phyloP scores from a whole-genome alignment of 2,797 vertebrate genomes.

The Gallinago stenura region DNA sequence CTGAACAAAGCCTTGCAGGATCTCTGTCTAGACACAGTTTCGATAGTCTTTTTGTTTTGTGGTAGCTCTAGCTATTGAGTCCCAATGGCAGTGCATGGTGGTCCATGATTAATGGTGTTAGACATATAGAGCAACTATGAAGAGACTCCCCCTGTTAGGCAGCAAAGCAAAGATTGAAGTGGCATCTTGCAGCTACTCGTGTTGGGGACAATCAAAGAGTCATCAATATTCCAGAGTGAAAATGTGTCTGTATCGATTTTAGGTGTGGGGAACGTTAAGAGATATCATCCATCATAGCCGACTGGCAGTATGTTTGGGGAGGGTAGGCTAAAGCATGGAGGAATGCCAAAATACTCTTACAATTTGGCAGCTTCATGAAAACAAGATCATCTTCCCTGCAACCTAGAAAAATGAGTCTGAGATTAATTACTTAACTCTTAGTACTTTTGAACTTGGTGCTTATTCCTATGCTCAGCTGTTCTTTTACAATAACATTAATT shows the following conservation, averaged over 20 bases:
- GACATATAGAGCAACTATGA: background rate
- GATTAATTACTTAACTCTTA: background rate
- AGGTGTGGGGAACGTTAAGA: background rate
- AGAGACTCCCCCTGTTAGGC: background rate
- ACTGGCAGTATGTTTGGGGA: background rate
- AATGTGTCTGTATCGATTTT: conserved; percentile 31
- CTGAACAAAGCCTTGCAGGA: background rate
- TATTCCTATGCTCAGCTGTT: background rate
- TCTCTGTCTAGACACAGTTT: background rate
- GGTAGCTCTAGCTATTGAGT: background rate
- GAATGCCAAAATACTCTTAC: background rate
- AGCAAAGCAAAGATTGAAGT: conserved; percentile 9
- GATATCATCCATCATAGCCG: conserved; percentile 26
- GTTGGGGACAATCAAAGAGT: background rate
- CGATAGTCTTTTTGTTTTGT: background rate
- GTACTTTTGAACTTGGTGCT: background rate
- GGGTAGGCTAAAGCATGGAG: background rate
- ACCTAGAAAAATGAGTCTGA: background rate
- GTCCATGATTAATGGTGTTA: background rate
- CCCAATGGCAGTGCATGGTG: background rate
- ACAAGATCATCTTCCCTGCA: background rate
- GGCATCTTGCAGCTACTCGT: background rate
- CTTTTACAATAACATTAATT: background rate
- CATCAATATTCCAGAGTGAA: conserved; percentile 39
- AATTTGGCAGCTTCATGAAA: conserved; percentile 14